Conservation (phyloP, 2,113 vertebrate species). For the Peromyscus californicus region DNA sequence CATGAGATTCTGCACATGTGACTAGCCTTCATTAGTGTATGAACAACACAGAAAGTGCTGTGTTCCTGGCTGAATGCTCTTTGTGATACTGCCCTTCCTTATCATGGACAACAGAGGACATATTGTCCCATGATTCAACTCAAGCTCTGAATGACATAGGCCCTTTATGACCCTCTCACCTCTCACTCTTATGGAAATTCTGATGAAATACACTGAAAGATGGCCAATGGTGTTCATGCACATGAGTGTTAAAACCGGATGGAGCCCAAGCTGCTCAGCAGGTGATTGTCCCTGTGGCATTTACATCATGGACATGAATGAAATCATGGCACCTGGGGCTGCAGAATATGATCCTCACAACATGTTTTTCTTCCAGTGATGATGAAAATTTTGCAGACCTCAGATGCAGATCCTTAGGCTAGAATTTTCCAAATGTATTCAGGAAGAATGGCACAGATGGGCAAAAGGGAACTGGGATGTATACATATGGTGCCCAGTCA, state of each 20-base stretch:
- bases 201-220: neutral
- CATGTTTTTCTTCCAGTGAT: neutral
- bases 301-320: neutral
- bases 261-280: neutral
- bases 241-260: neutral
- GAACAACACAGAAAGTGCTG: neutral
- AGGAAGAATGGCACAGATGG: neutral
- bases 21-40: neutral
- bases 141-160: neutral
- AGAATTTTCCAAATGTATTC: no score
- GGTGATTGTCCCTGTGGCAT: neutral
- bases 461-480: neutral
- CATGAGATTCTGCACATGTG: neutral
- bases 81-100: neutral
- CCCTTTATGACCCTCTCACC: neutral
- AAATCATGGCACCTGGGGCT: neutral
- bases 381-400: neutral
- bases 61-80: neutral
- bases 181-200: neutral
- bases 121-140: neutral
- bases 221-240: neutral
- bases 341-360: neutral
- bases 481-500: neutral
- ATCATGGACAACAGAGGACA: neutral
- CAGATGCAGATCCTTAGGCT: neutral